Conservation (phyloP, 2,888 invertebrate species). For the Panorpa germanica region DNA sequence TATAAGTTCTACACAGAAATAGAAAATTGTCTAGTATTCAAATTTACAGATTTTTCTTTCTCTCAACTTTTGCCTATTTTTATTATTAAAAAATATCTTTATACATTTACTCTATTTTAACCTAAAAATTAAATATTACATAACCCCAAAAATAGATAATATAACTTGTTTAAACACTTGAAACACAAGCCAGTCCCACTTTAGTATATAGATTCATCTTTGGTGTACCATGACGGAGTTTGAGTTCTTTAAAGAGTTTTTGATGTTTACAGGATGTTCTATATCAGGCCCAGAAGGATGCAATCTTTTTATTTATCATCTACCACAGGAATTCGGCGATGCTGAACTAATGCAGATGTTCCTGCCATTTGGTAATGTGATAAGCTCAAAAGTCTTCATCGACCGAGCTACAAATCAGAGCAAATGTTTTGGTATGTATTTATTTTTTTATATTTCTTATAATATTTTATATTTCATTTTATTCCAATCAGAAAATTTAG, state of each 20-base stretch:
- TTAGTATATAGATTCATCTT: constrained; percentile 6
- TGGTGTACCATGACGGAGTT: constrained; percentile 14
- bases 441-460: background rate
- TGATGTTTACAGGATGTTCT: constrained; percentile 74
- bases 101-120: too few relatives aligned
- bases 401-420: constrained; percentile 99
- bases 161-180: too few relatives aligned
- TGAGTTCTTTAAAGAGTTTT: constrained; percentile 48
- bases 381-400: constrained; percentile 99
- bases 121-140: too few relatives aligned
- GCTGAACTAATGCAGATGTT: constrained; percentile 99
- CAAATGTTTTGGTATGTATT: constrained; percentile 94
- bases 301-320: constrained; percentile 99
- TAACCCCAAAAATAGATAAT: too few relatives aligned
- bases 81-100: too few relatives aligned
- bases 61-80: too few relatives aligned
- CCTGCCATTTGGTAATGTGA: constrained; percentile 97
- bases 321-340: constrained; percentile 99
- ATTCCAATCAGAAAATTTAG: background rate
- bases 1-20: too few relatives aligned
- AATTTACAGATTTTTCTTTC: too few relatives aligned
- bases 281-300: constrained; percentile 98
- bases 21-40: too few relatives aligned
- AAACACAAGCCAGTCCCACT: too few relatives aligned
- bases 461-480: constrained; percentile 1